Percentiles rank a stretch among this genome's conserved stretches.
phyloP scores from a whole-genome alignment of 2,797 vertebrate species.

The Phaenicophaeus curvirostris region DNA sequence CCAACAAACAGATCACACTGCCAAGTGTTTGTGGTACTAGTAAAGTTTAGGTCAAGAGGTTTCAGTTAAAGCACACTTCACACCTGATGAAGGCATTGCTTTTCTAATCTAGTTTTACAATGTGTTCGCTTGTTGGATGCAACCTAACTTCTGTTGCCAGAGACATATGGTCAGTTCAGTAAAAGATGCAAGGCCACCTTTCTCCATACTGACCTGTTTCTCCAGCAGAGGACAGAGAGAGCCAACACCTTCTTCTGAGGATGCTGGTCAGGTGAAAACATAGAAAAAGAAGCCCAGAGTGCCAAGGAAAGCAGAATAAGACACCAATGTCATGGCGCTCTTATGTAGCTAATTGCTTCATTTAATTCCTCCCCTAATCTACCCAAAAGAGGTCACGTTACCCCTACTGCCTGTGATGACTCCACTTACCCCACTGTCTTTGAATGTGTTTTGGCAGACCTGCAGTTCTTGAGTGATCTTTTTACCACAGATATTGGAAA shows the following conservation, averaged over 20 bases:
- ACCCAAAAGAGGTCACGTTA: not conserved
- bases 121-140: not conserved
- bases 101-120: conserved; percentile 24
- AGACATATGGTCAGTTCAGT: not conserved
- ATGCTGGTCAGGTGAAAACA: not conserved
- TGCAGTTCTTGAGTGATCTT: not conserved
- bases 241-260: not conserved
- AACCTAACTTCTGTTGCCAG: not conserved
- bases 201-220: not conserved
- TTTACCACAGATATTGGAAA: not conserved
- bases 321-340: not conserved
- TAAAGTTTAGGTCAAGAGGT: conserved; percentile 8
- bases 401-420: not conserved
- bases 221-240: not conserved
- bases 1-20: not conserved
- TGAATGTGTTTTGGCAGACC: not conserved
- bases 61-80: conserved; percentile 13
- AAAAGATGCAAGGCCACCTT: conserved; percentile 21
- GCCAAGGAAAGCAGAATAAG: not conserved
- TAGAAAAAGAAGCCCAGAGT: not conserved
- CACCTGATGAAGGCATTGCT: conserved; percentile 6
- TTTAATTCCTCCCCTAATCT: not conserved
- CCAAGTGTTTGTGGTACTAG: not conserved
- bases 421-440: not conserved
- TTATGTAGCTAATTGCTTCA: not conserved